A percentile compares a stretch with the other conserved stretches of the same genome.
phyloP scores from a whole-genome alignment of 2,888 invertebrate species.

The Rhagonycha lutea region DNA sequence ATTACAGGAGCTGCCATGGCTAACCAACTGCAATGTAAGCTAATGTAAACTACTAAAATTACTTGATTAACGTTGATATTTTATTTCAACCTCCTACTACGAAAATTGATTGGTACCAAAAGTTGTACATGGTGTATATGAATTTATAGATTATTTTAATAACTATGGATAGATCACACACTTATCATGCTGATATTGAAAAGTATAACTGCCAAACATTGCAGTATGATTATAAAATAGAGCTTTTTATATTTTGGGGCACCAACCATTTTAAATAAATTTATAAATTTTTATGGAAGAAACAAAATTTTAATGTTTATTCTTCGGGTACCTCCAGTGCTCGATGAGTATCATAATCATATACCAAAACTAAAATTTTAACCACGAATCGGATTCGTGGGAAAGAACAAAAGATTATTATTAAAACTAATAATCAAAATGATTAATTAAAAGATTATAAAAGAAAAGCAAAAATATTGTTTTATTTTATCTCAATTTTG shows the following conservation, averaged over 20 bases:
- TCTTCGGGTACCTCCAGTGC: no score
- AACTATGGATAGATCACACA: not conserved
- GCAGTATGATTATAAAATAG: no score
- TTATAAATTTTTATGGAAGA: not conserved
- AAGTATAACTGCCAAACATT: not conserved
- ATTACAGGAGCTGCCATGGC: conserved; percentile 54
- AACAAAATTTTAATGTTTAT: not conserved
- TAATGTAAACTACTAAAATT: not conserved
- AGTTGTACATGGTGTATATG: not conserved
- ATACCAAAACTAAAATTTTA: no score
- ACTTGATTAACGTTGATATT: not conserved
- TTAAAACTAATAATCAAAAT: no score
- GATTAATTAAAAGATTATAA: no score
- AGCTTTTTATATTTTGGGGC: no score
- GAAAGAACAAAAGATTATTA: no score
- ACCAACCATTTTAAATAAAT: not conserved
- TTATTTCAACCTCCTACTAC: not conserved
- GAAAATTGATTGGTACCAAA: not conserved
- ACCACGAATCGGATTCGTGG: no score
- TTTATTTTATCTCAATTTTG: no score
- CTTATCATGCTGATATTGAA: not conserved
- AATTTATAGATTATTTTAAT: not conserved
- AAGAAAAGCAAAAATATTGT: no score
- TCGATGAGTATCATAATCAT: no score
- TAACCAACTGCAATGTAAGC: not conserved